Evolutionary conservation across 1,140 invertebrate species (phyloP), one percentile per base, ranked within the genome.

Genomic region (Bombus huntii): DNA sequence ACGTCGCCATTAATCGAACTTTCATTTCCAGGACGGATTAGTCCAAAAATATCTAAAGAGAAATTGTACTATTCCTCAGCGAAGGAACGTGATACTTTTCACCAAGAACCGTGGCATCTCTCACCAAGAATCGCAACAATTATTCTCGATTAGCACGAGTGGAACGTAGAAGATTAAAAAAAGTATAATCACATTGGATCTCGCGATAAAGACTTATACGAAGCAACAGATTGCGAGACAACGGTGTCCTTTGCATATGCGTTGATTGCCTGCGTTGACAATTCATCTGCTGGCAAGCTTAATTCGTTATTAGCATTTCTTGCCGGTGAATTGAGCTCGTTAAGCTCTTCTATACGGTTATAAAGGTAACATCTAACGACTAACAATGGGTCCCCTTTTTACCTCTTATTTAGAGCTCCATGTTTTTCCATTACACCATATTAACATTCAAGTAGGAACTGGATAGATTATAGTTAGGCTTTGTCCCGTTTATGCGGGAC

Each of bases 251-350:
- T 39, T 31, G 12, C 22, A 53, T 8, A 22, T 53, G 39, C 68
- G 5, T 72, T 42, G 70, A 39, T 71, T 44, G n/a, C 42, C 3
- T 66, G 22, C 28, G 37, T 13, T 31, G 71, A 53, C 34, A 12
- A 44, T 66, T 66, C 9, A 57, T 42, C 44, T 28, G 15, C 74
- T 10, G 53, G 62, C 73, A 68, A 28, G 37, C 28, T 44, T 84
- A 76, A 84, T 84, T 66, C 44, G 62, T 78, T 84, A 84, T 84
- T 84, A 84, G 82, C 82, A 78, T 84, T 71, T 78, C 82, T 84
- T 53, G 25, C 18, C 42, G 12, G 37, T 42, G 75, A 84, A 84
- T 78, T 39, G 65, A 68, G 59, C 81, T 78, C 65, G 42, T 83
- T 83, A 77, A 44, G 39, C 59, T 77, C 31, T 53, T 75, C n/a